These are phyloP conservation scores for Maniola hyperantus DNA, from an alignment of 2,888 invertebrate genomes.

Conservation along the genomic window DNA sequence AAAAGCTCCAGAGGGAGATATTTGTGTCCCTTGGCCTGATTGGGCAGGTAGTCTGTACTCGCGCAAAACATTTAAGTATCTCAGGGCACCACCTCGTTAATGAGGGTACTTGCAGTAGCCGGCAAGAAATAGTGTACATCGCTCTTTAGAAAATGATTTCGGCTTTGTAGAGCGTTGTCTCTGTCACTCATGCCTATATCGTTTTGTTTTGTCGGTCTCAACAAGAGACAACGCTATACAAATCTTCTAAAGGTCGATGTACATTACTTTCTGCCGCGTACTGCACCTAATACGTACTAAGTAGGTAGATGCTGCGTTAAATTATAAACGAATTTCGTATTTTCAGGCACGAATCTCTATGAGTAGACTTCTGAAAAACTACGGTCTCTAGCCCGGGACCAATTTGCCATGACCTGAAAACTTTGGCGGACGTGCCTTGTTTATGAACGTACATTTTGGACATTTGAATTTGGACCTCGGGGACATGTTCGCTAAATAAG, in stretches of 20 bases:
- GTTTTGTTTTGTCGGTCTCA: no score
- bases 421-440: neutral
- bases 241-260: no score
- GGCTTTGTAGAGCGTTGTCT: no score
- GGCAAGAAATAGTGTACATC: no score
- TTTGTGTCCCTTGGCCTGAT: neutral
- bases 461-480: neutral
- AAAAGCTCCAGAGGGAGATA: neutral
- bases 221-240: no score
- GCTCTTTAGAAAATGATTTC: no score
- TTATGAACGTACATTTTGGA: slow-evolving; percentile 2
- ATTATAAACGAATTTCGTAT: neutral
- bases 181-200: no score
- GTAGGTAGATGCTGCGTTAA: no score
- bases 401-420: neutral
- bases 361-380: no score
- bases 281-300: no score
- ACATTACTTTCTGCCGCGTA: no score
- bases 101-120: neutral
- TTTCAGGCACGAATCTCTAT: neutral
- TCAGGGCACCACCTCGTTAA: neutral
- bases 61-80: neutral
- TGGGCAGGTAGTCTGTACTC: neutral
- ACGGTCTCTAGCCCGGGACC: no score
- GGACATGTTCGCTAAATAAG: neutral